phyloP scores from a whole-genome alignment of 2,888 invertebrate species.

The Ichneumon xanthorius region DNA sequence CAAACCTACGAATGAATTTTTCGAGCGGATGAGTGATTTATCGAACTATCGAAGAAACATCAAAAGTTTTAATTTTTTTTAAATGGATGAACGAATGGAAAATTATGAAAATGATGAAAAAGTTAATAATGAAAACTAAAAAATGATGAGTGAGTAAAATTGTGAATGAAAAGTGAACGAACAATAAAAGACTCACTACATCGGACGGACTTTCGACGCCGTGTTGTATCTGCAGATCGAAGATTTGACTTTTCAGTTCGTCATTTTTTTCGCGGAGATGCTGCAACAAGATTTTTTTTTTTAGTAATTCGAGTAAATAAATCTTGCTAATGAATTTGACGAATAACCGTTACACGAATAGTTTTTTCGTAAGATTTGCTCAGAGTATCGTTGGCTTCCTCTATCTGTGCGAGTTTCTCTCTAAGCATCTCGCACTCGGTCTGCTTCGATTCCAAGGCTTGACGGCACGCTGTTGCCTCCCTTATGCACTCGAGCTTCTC shows the following conservation, averaged over 20 bases:
- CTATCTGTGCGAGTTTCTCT: conserved; percentile 66
- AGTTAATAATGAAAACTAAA: background rate
- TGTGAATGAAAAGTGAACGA: background rate
- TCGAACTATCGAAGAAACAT: conserved; percentile 4
- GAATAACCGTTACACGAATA: conserved; percentile 59
- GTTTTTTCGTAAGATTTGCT: conserved; percentile 70
- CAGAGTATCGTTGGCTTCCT: conserved; percentile 58
- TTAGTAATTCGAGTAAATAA: background rate
- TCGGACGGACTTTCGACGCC: conserved; percentile 49
- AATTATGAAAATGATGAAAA: background rate
- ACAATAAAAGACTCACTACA: conserved; percentile 38
- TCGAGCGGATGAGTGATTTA: conserved; percentile 39
- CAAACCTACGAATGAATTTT: conserved; percentile 63
- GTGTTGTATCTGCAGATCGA: conserved; percentile 63
- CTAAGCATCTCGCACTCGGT: conserved; percentile 67
- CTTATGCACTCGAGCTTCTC: conserved; percentile 68
- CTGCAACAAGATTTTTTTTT: conserved; percentile 49
- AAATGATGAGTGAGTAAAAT: no score
- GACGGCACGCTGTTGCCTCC: conserved; percentile 55
- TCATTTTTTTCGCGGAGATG: conserved; percentile 69
- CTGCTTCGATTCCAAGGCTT: conserved; percentile 68
- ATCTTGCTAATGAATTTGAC: background rate
- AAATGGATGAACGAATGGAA: background rate
- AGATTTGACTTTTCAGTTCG: conserved; percentile 69
- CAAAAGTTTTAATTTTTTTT: no score